Evolutionary conservation across 2,888 invertebrate genomes (phyloP).

Genomic region (Corythucha ciliata): DNA sequence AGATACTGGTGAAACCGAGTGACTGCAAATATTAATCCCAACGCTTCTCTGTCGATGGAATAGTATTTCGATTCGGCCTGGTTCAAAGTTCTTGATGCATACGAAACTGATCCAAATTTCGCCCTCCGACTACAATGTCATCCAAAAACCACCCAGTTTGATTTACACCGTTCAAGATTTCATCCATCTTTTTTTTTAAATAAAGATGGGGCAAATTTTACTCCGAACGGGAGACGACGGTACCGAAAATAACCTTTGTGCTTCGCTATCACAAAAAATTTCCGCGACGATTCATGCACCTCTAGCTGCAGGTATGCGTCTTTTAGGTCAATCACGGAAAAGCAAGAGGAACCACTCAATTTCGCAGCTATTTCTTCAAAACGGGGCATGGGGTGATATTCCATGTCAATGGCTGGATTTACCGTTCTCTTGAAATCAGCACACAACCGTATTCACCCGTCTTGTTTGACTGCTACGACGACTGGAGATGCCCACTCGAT

Average conservation of each 20-base stretch:
- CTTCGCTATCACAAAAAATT: slow-evolving; percentile 16
- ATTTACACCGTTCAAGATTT: neutral
- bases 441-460: no score
- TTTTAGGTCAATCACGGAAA: no score
- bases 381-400: no score
- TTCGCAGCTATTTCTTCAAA: no score
- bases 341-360: no score
- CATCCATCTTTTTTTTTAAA: neutral
- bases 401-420: no score
- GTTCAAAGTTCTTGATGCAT: neutral
- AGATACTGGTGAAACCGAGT: neutral
- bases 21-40: neutral
- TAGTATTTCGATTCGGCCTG: neutral
- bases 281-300: slow-evolving; percentile 2
- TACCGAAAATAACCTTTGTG: neutral
- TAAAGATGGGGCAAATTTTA: neutral
- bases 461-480: no score
- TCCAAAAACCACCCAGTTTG: neutral
- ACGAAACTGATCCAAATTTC: slow-evolving; percentile 1
- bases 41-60: slow-evolving; percentile 8
- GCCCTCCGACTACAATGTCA: neutral
- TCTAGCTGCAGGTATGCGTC: slow-evolving; percentile 1
- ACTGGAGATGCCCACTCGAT: no score
- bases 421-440: no score
- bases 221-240: neutral